Conservation (phyloP, 2,888 invertebrate genomes). For the Coenonympha arcania region DNA sequence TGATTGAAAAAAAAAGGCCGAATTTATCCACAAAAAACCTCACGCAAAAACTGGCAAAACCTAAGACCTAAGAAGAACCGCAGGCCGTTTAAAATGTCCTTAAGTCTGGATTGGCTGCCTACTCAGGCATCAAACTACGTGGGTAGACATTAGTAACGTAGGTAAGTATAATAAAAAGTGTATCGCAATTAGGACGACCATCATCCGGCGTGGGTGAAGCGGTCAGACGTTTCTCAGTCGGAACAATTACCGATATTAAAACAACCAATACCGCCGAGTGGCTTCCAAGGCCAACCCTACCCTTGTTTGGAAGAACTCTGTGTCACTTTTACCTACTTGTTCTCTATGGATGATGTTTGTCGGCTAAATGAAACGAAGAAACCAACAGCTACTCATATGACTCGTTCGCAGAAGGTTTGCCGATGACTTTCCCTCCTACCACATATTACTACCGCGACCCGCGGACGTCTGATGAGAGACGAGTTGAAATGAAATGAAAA, state of each 20-base stretch:
- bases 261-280: slow-evolving; percentile 59
- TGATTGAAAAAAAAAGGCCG: too few relatives aligned
- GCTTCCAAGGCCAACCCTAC: slow-evolving; percentile 56
- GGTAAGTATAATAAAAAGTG: slow-evolving; percentile 28
- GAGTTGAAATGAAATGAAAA: too few relatives aligned
- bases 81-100: neutral
- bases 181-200: slow-evolving; percentile 32
- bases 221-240: slow-evolving; percentile 57
- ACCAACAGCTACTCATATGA: too few relatives aligned
- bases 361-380: too few relatives aligned
- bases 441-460: too few relatives aligned
- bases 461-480: too few relatives aligned
- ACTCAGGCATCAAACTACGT: neutral
- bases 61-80: neutral
- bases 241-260: slow-evolving; percentile 67
- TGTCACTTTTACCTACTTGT: neutral
- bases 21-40: neutral
- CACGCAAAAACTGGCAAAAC: neutral
- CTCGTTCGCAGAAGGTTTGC: too few relatives aligned
- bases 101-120: neutral
- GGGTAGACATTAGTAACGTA: slow-evolving; percentile 1
- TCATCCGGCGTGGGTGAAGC: slow-evolving; percentile 47
- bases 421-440: too few relatives aligned
- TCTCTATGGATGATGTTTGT: neutral
- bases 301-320: slow-evolving; percentile 49